These are phyloP conservation scores for Lagothrix lagotricha DNA, from an alignment of 2,797 vertebrate genomes.

Conservation along the genomic window DNA sequence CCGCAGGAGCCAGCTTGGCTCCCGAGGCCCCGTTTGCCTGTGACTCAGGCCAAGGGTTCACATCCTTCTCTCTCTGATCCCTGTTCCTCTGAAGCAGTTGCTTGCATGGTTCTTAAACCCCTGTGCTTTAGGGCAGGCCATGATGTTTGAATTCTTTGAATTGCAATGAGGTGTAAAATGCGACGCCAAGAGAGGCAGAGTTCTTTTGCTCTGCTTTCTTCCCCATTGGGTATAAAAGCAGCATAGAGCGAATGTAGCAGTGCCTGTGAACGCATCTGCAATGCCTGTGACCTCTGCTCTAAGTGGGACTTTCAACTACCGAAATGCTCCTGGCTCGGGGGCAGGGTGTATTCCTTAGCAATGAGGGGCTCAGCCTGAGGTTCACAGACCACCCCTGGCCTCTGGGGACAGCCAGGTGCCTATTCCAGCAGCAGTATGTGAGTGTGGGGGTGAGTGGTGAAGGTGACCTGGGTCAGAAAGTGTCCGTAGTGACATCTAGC, in stretches of 20 bases:
- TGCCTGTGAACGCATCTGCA: not conserved
- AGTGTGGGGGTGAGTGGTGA: not conserved
- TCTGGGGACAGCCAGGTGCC: not conserved
- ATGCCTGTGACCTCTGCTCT: not conserved
- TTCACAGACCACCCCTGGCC: not conserved
- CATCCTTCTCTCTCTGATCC: too few species aligned
- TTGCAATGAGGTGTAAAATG: not conserved
- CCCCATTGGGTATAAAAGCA: not conserved
- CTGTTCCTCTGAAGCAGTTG: not conserved
- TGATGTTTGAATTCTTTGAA: not conserved
- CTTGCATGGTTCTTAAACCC: not conserved
- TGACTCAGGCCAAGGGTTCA: rapidly evolving
- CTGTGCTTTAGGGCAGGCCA: not conserved
- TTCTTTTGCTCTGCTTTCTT: not conserved
- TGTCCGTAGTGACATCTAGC: too few species aligned
- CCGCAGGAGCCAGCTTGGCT: not conserved
- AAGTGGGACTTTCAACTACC: not conserved
- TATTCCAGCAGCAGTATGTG: not conserved
- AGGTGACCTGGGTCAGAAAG: not conserved
- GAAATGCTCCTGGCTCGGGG: not conserved
- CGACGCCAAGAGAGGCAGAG: not conserved
- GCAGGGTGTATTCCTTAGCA: not conserved
- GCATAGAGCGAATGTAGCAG: not conserved
- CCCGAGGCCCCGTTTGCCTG: not conserved
- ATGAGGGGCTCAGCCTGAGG: not conserved